Evolutionary conservation across 2,797 vertebrate species (phyloP), one percentile per base, ranked within the genome.

Genomic region (Chromobotia macracanthus): DNA sequence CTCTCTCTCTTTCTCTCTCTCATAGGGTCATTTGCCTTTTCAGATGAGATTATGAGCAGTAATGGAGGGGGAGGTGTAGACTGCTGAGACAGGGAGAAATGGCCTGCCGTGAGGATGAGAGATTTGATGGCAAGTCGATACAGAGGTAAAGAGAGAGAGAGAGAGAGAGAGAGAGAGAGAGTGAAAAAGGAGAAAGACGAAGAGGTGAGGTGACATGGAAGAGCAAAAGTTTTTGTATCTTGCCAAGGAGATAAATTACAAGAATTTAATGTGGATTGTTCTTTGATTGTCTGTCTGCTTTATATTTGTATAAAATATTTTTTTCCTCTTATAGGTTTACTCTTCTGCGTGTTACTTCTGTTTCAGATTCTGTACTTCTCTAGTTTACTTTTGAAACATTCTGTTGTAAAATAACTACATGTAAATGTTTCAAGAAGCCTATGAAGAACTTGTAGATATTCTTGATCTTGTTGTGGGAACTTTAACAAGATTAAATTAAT

Each of bases 81-180:
- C 89, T 94, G 94, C 95, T 94, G 94, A 96, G 95, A 93, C 93
- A 93, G 93, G 92, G 91, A 94, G 93, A 94, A 94, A 95, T 94
- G 92, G 93, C 91, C 93, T 88, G 83, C 90, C 83, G 75, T 84
- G 89, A 87, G 89, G 89, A 91, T 89, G 89, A 90, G 90, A 94
- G 94, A 94, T 95, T 95, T 96, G 95, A 96, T 95, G 94, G 94
- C 91, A 95, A 94, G 93, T 96, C 95, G 91, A 96, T 96, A 95
- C 78, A 80, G 80, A 77, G 75, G 72, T 58, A 64, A 66, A 75
- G 69, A 55, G 76, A 72, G 51, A 78, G 75, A 77, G 74, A 53
- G 72, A 5, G 31, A 31, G 31, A 31, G 2, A 31, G 31, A 5
- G 31, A 31, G 31, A 31, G 31, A 38, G 35, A 38, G 35, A 38